These are phyloP conservation scores for Falcunculus frontatus DNA, from an alignment of 2,113 vertebrate genomes.

Conservation along the genomic window DNA sequence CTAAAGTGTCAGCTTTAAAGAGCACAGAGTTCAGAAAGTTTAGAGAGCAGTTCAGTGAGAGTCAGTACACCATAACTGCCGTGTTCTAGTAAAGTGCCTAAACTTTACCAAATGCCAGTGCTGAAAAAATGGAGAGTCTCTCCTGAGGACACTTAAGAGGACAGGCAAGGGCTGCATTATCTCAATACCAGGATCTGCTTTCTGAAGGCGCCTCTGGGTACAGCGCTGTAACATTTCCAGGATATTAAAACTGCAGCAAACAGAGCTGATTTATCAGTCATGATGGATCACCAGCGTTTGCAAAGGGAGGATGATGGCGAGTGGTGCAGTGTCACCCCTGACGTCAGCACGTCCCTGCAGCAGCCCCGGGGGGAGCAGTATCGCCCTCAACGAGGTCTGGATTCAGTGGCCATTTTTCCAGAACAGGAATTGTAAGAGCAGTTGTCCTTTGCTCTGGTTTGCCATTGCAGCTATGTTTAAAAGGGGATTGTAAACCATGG, in stretches of 20 bases:
- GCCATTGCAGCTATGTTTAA: background rate
- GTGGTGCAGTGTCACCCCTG: background rate
- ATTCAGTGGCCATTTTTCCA: background rate
- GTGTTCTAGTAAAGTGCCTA: background rate
- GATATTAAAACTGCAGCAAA: background rate
- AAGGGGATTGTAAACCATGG: background rate
- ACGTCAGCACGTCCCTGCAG: background rate
- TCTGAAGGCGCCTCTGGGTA: background rate
- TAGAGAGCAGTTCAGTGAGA: background rate
- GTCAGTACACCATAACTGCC: background rate
- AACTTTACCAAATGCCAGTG: background rate
- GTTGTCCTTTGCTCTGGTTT: background rate
- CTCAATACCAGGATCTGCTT: background rate
- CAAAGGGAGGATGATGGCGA: background rate
- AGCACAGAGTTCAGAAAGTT: background rate
- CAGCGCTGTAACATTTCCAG: background rate
- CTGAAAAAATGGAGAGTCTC: background rate
- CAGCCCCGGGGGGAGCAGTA: background rate
- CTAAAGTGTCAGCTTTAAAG: background rate
- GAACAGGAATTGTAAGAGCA: background rate
- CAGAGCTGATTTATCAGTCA: background rate
- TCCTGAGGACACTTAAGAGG: background rate
- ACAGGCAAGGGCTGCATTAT: background rate
- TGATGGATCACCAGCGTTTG: background rate
- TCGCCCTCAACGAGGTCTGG: rapidly evolving